Percentiles rank a stretch among this genome's conserved stretches.
Evolutionary conservation across 2,797 vertebrate species (phyloP).

Genomic region (Orientallactaga sibirica): DNA sequence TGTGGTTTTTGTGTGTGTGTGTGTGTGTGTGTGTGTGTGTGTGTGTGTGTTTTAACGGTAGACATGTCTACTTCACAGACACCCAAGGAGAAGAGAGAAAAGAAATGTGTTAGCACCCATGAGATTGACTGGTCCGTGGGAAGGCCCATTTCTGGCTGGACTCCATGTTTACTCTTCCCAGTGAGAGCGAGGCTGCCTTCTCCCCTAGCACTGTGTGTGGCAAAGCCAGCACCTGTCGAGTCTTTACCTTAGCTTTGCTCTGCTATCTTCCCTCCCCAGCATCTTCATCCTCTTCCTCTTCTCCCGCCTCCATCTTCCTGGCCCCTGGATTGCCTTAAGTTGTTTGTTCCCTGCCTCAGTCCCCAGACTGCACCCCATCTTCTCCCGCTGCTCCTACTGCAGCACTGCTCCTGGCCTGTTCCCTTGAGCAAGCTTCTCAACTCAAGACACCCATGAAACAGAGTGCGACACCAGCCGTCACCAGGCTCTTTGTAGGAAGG

Average conservation of each 20-base stretch:
- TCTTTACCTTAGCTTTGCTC: background rate
- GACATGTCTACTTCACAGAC: background rate
- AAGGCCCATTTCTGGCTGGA: background rate
- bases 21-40: background rate
- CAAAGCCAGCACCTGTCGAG: background rate
- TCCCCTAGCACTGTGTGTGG: rapidly evolving
- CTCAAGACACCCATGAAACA: conserved; percentile 61
- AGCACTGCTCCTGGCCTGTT: background rate
- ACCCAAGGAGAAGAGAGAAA: background rate
- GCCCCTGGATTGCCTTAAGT: background rate
- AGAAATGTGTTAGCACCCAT: background rate
- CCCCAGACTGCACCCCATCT: background rate
- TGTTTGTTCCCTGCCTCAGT: background rate
- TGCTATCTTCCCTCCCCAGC: background rate
- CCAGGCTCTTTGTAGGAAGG: conserved; percentile 45
- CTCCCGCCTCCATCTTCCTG: background rate
- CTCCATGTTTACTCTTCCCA: background rate
- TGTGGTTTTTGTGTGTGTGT: too few species aligned
- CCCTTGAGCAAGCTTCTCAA: conserved; percentile 24
- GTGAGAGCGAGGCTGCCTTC: background rate
- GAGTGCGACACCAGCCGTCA: conserved; percentile 34
- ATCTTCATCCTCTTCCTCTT: background rate
- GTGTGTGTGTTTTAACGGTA: background rate
- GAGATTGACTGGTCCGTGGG: background rate
- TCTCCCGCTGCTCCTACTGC: background rate